Base-by-base conservation (phyloP, 2,113 vertebrate genomes). In the Poicephalus gulielmi region DNA sequence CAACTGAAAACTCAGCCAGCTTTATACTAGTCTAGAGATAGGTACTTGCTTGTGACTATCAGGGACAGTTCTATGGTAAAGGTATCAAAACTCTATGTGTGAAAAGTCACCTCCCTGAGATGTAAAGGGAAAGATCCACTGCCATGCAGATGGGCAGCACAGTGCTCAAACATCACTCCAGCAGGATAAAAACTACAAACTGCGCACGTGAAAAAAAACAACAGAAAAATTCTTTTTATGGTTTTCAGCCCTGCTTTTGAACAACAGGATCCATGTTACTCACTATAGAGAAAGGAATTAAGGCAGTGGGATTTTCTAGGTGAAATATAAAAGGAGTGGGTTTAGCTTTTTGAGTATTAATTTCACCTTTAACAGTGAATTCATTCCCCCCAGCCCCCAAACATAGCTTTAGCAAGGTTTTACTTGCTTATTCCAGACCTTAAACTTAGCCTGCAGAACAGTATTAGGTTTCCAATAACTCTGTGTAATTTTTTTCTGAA, bases 401-500 rank as follows among this genome's bases (percentile, higher is more conserved):
- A 86, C 28, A 83, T 74, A n/a, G 30, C 13, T 75, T 92, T 90
- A 79, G 62, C 37, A 64, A 66, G 28, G 23, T 88, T 88, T 93
- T 83, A 35, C 53, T 76, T 92, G 59, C 31, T 90, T 94, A 68
- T 63, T 31, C 22, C 39, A 81, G 69, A 37, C 19, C 30, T 24
- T 4, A 64, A 83, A 53, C 76, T 77, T 83, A 53, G 49, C 64
- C n/a, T 78, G 39, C 22, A 79, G 47, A 62, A 41, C 19, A 60
- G 30, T 77, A 90, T 86, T 84, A 73, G 16, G 31, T 91, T 94
- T 92, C 73, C 81, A 75, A 9, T 82, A 82, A 69, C 24, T 82
- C 37, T 52, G 8, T 70, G 27, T 79, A 43, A 46, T 74, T 90
- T 94, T 90, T 90, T 97, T 81, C 33, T 68, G 63, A 78, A 85